Evolutionary conservation across 1,140 invertebrate species (phyloP).

Genomic region (Drepana arcuata): DNA sequence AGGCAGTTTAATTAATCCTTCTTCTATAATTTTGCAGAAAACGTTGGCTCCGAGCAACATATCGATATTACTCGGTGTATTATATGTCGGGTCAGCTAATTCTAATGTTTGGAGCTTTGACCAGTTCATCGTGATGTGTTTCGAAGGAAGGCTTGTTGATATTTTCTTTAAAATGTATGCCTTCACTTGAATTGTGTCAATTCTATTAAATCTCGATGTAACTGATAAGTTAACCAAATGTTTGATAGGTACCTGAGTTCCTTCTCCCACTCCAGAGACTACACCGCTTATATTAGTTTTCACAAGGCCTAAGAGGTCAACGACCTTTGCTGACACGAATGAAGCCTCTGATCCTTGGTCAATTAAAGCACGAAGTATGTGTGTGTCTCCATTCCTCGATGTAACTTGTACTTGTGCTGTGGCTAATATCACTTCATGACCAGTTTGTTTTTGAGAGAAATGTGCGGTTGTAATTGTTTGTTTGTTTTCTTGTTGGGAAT

Average conservation of each 20-base stretch:
- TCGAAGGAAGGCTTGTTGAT: background rate
- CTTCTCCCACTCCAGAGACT: too few species aligned
- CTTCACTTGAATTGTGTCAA: too few species aligned
- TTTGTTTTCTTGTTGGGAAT: too few species aligned
- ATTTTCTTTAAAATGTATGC: background rate
- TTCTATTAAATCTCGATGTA: too few species aligned
- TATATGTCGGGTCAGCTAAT: constrained; percentile 8
- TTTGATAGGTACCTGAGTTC: too few species aligned
- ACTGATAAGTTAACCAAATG: too few species aligned
- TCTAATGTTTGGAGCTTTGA: background rate
- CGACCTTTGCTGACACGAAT: constrained; percentile 10
- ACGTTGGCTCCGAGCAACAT: constrained; percentile 13
- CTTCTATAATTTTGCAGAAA: constrained; percentile 4
- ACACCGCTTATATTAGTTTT: too few species aligned
- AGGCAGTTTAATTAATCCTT: constrained; percentile 2
- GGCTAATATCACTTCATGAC: constrained; percentile 12
- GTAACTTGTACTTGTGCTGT: constrained; percentile 12
- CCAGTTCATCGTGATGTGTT: background rate
- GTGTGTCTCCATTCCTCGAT: constrained; percentile 2
- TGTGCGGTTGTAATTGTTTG: too few species aligned
- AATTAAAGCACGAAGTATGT: constrained; percentile 9
- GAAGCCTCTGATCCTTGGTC: constrained; percentile 17
- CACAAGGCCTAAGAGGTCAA: constrained; percentile 5
- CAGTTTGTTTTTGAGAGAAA: too few species aligned
- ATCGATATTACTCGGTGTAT: constrained; percentile 8